Evolutionary conservation across 2,888 invertebrate species (phyloP).

Genomic region (Dicyrtomina minuta): DNA sequence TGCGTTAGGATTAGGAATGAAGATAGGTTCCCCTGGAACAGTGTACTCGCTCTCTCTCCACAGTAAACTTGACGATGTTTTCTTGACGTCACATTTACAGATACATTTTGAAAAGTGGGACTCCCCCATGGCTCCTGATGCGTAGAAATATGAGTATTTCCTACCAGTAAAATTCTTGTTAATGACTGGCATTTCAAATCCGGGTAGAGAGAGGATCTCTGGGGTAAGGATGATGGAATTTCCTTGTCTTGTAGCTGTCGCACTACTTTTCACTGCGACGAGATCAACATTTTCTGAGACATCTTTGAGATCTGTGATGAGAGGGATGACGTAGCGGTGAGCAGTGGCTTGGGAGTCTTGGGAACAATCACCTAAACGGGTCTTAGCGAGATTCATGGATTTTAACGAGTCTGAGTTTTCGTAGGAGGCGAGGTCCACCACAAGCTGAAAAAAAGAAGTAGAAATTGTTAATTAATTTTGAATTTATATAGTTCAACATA

Average conservation of each 20-base stretch:
- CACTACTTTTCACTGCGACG: constrained; percentile 56
- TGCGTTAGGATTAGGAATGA: constrained; percentile 59
- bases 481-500: no score
- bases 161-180: constrained; percentile 56
- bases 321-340: constrained; percentile 35
- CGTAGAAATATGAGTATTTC: constrained; percentile 60
- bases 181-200: constrained; percentile 60
- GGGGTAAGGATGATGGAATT: constrained; percentile 51
- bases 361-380: constrained; percentile 22
- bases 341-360: constrained; percentile 20
- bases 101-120: constrained; percentile 55
- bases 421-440: constrained; percentile 31
- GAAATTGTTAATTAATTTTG: no score
- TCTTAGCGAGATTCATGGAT: constrained; percentile 18
- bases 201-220: constrained; percentile 53
- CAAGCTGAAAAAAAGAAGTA: constrained; percentile 25
- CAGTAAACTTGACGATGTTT: constrained; percentile 27
- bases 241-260: constrained; percentile 56
- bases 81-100: constrained; percentile 47
- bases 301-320: constrained; percentile 41
- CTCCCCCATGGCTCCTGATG: constrained; percentile 56
- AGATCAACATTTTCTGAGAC: constrained; percentile 56
- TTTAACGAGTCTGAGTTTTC: constrained; percentile 27
- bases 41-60: constrained; percentile 44
- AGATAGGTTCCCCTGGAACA: constrained; percentile 59